Percentiles rank a stretch among this genome's conserved stretches.
Evolutionary conservation across 2,797 vertebrate genomes (phyloP).

Genomic region (Rousettus madagascariensis): DNA sequence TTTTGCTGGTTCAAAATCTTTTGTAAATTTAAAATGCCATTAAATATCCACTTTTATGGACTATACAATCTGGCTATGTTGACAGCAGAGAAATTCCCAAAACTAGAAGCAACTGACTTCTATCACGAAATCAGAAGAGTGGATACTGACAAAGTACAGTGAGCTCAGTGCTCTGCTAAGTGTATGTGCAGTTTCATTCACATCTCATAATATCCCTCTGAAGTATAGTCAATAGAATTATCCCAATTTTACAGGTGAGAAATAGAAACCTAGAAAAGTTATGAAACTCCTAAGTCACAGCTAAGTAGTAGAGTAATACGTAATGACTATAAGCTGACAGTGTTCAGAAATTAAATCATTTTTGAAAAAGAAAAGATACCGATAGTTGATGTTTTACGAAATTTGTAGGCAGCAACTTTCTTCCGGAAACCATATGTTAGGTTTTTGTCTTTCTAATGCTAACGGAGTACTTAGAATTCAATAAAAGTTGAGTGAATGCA

Average conservation of each 20-base stretch:
- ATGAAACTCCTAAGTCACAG: neutral
- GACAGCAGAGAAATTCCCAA: neutral
- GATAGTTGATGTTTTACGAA: neutral
- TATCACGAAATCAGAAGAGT: neutral
- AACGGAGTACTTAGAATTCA: neutral
- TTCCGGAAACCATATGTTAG: neutral
- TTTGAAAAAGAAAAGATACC: neutral
- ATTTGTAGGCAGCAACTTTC: neutral
- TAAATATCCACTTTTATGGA: neutral
- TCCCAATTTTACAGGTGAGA: neutral
- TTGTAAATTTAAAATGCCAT: constrained; percentile 9
- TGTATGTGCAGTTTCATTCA: neutral
- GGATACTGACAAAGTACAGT: neutral
- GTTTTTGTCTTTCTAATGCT: neutral
- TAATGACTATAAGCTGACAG: neutral
- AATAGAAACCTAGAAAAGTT: neutral
- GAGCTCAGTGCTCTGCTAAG: neutral
- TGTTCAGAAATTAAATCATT: neutral
- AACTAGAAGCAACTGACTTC: neutral
- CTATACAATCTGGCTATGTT: neutral
- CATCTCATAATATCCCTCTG: neutral
- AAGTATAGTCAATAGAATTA: neutral
- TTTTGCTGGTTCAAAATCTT: constrained; percentile 1
- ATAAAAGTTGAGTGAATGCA: neutral
- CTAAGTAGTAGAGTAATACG: neutral